Evolutionary conservation across 2,113 vertebrate species (phyloP), one percentile per base, ranked within the genome.

Genomic region (Rallus limicola): DNA sequence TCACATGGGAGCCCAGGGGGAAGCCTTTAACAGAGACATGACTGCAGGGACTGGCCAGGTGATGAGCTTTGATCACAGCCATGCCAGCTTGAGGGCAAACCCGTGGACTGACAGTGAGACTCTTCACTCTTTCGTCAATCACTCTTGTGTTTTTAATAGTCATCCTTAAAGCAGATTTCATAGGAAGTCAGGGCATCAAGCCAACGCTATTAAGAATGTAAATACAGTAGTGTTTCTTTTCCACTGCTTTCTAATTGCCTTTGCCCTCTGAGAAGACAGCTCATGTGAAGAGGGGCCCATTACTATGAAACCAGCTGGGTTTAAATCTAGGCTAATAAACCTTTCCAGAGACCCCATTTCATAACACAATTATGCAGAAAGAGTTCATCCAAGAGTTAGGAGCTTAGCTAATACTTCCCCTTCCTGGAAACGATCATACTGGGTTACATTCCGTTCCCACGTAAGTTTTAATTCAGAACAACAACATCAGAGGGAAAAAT

Each of bases 371-470:
- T 40, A 42, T 88, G 44, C 34, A 92, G 90, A 91, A 89, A 46
- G 76, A 81, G 83, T 95, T 96, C 79, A 90, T 78, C 81, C 89
- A 97, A 71, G 86, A 96, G 87, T 76, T 93, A 89, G 67, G 75
- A 92, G 38, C 44, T 79, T 67, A 75, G 83, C 12, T 91, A 42
- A 81, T 42, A 36, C 13, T 56, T 76, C 17, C 42, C 58, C 36
- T 83, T 95, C 53, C 59, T 93, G 44, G 68, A 92, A 95, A 86
- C 13, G 33, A 70, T 52, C 58, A 38, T 52, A 25, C 18, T 58
- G 60, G 52, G 69, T 71, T 78, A 18, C 38, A 25, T 7, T 46
- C 86, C 76, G 62, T 40, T 87, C 62, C 53, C 26, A 23, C 13
- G 3, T 1, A 50, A n/a, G n/a, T 67, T 82, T 94, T 75, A 67